Conservation (phyloP, 2,113 vertebrate genomes). For the Laterallus jamaicensis region DNA sequence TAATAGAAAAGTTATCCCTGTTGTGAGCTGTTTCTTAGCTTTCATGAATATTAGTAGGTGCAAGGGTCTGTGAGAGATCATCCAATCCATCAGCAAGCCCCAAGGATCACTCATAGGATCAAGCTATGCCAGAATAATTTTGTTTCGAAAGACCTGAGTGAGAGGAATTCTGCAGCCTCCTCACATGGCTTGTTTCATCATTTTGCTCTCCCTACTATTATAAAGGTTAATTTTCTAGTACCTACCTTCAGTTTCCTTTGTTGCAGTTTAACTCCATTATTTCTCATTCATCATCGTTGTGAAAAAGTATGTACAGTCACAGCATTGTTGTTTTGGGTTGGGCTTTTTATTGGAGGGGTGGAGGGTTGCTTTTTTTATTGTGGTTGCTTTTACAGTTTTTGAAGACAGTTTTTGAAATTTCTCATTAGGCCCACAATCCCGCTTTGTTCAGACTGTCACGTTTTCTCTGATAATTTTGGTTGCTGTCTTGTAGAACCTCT, state of each 20-base stretch:
- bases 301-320: not conserved
- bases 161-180: not conserved
- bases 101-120: not conserved
- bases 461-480: not conserved
- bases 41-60: not conserved
- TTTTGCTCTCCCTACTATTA: not conserved
- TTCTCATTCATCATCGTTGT: not conserved
- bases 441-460: not conserved
- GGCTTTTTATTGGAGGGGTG: no score
- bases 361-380: not conserved
- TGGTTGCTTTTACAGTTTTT: not conserved
- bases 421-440: not conserved
- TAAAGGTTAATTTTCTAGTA: not conserved
- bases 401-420: not conserved
- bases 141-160: not conserved
- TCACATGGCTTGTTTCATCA: not conserved
- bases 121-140: not conserved
- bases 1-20: not conserved
- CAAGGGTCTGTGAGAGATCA: not conserved
- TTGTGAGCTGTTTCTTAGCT: not conserved
- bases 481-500: not conserved
- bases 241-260: not conserved
- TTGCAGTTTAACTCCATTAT: not conserved
- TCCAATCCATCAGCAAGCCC: not conserved
- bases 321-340: not conserved